Evolutionary conservation across 2,797 vertebrate species (phyloP).

Genomic region (Lateolabrax maculatus): DNA sequence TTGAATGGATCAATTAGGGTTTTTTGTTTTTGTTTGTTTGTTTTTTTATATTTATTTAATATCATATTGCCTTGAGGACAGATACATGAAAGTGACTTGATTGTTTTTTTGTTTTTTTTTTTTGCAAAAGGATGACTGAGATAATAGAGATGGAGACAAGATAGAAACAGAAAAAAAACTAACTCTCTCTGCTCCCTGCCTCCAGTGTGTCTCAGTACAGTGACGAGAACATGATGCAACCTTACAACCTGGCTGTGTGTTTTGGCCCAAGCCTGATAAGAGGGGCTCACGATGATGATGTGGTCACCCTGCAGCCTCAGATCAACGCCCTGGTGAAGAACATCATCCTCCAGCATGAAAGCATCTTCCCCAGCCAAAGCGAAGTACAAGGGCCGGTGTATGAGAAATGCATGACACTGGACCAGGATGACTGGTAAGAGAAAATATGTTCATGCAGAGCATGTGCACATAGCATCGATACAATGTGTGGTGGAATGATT

Average conservation of each 20-base stretch:
- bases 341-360: conserved; percentile 87
- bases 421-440: conserved; percentile 84
- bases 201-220: conserved; percentile 92
- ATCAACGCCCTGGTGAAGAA: conserved; percentile 90
- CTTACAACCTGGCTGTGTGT: conserved; percentile 93
- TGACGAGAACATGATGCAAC: conserved; percentile 96
- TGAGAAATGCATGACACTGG: conserved; percentile 91
- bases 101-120: no score
- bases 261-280: conserved; percentile 92
- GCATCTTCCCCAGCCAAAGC: conserved; percentile 84
- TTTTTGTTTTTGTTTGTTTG: no score
- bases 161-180: background rate
- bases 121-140: no score
- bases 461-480: background rate
- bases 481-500: background rate
- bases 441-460: background rate
- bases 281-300: conserved; percentile 83
- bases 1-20: background rate
- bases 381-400: conserved; percentile 88
- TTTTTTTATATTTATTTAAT: no score
- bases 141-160: background rate
- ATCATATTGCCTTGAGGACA: background rate
- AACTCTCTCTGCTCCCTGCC: background rate
- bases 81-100: background rate
- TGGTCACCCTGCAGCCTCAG: conserved; percentile 86